Evolutionary conservation across 2,797 vertebrate genomes (phyloP), one percentile per base, ranked within the genome.

Genomic region (Heterohyrax brucei): DNA sequence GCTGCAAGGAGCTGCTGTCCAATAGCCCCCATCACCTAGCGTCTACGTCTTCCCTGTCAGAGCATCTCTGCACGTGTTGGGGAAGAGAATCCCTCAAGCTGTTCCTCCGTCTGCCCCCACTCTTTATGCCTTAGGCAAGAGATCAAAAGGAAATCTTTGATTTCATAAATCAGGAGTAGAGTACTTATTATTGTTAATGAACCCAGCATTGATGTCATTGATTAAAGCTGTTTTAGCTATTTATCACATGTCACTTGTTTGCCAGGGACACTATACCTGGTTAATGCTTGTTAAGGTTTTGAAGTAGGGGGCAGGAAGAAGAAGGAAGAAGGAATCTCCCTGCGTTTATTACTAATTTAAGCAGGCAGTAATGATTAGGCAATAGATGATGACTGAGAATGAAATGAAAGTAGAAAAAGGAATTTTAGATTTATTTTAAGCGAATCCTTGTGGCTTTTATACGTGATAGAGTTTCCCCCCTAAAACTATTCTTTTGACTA

Each of bases 141-240:
- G 89, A 95, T 94, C 84, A 75, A 96, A 96, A 89, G 96, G 84
- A 90, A 85, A 70, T 64, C 89, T 84, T 87, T 26, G 64, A 75
- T 79, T 97, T 92, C 87, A 94, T 96, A 93, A 95, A 96, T 93
- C 94, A 97, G 75, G 26, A 83, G 39, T 84, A 59, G 81, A 81
- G n/a, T 62, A 86, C 93, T 94, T 97, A 93, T 83, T 96, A 95
- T 87, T 96, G 94, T 86, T 93, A 96, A 96, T 89, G 95, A 96
- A 93, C 93, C 84, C 77, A 33, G 62, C 87, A 94, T 93, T 61
- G 91, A 95, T 96, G 89, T 39, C 93, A 96, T 97, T 93, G 95
- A 97, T 97, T 96, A 76, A 78, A 78, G 61, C 75, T 3, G 0
- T 93, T 87, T 95, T 50, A 76, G 84, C 89, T 96, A 84, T 96